Evolutionary conservation across 2,113 vertebrate genomes (phyloP).

Genomic region (Dryoscopus gambensis): DNA sequence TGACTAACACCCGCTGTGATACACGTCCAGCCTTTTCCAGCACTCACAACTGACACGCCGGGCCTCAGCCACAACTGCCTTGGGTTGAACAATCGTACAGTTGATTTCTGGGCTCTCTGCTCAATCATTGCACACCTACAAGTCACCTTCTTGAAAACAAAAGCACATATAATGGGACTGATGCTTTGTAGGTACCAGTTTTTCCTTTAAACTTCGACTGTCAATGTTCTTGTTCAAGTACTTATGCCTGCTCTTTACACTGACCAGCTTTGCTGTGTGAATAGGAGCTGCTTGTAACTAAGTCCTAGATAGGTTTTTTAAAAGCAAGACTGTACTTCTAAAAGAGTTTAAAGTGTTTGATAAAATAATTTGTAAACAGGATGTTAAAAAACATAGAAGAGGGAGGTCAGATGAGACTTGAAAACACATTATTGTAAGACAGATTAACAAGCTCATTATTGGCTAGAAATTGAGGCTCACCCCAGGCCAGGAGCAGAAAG

Average conservation of each 20-base stretch:
- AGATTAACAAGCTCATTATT: not conserved
- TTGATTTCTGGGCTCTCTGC: not conserved
- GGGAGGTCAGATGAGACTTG: not conserved
- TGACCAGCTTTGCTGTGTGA: not conserved
- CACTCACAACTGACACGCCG: not conserved
- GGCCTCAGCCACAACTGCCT: not conserved
- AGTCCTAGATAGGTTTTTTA: not conserved
- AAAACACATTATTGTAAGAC: not conserved
- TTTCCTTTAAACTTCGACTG: not conserved
- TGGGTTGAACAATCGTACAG: not conserved
- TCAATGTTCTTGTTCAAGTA: not conserved
- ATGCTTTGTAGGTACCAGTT: not conserved
- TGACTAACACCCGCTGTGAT: slow-evolving; percentile 6
- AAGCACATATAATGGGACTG: not conserved
- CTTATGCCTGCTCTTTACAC: not conserved
- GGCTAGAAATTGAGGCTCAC: not conserved
- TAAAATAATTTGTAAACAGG: not conserved
- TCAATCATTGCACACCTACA: not conserved
- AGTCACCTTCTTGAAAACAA: not conserved
- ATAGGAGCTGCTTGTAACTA: not conserved
- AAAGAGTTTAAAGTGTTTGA: not conserved
- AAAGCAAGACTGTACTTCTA: not conserved
- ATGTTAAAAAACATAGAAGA: not conserved
- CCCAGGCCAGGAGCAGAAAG: not conserved
- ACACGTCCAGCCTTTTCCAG: slow-evolving; percentile 29